phyloP scores from a whole-genome alignment of 2,113 vertebrate species.

The Bungarus multicinctus region DNA sequence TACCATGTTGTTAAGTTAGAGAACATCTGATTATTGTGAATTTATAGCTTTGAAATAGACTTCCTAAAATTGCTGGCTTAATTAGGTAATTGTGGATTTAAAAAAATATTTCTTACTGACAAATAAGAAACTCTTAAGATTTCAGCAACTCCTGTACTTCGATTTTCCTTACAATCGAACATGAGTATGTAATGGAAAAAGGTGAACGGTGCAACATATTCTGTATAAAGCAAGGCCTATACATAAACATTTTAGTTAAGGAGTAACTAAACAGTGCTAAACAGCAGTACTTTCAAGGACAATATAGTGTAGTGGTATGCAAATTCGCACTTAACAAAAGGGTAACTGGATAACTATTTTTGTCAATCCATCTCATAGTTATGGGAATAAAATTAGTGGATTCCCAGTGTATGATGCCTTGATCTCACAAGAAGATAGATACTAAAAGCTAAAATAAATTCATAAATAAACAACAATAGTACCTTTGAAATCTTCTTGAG shows the following conservation, averaged over 20 bases:
- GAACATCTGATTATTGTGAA: background rate
- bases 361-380: background rate
- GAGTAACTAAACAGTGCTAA: background rate
- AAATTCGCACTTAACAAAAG: background rate
- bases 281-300: slow-evolving; percentile 56
- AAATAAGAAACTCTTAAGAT: background rate
- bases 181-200: background rate
- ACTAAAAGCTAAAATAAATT: background rate
- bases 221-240: background rate
- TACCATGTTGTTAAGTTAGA: background rate
- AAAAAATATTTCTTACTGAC: background rate
- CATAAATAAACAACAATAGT: slow-evolving; percentile 5
- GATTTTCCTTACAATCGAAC: background rate
- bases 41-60: background rate
- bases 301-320: background rate
- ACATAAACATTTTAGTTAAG: background rate
- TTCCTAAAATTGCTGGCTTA: background rate
- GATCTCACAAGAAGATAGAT: background rate
- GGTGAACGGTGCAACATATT: background rate
- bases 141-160: background rate
- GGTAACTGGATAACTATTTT: background rate
- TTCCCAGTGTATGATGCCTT: background rate
- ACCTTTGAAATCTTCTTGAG: slow-evolving; percentile 65
- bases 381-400: background rate
- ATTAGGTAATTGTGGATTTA: background rate